Base-by-base conservation (phyloP, 2,888 invertebrate species). In the Gibbula magus region DNA sequence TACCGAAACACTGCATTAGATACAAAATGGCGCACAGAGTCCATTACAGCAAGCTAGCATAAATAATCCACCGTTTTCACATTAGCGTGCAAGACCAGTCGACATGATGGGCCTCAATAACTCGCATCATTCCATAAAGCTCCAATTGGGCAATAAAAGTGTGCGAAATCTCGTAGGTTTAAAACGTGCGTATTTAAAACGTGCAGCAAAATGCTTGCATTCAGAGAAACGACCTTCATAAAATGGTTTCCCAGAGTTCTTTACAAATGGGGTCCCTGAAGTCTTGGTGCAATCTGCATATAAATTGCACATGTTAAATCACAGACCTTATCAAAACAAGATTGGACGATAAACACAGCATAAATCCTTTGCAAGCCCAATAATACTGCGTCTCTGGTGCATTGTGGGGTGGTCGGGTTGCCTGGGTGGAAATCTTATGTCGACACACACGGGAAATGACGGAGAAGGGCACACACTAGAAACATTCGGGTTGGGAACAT, bases 271-370 rank as follows among this genome's bases (percentile, higher is more conserved):
- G 20, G 70, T 70, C 70, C 39, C 70, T 39, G 35, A 32, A 70
- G 70, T 20, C 70, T 70, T 13, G 7, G 20, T 39, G 39, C 20
- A 70, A 70, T 70, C 70, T 70, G 70, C 70, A 70, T 70, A 70
- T 70, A 70, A 70, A 70, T 70, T 70, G 70, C 70, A 70, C 70
- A 35, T 61, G 61, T 61, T 70, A 39, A 70, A 70, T 70, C 70
- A 70, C 39, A 70, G 70, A 70, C 35, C 35, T 70, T 70, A 70
- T 70, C 70, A 70, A 70, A 70, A 70, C 70, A 70, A 70, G 70
- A 70, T 70, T 70, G 70, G 70, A n/a, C 20, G 29, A 70, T 70
- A 70, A 70, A 70, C 29, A 16, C 20, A n/a, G 20, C 70, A 70
- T 70, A 35, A 70, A 70, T 70, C 35, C 39, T 18, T 35, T 35